Conservation (phyloP, 2,797 vertebrate genomes). For the Pangasius djambal region DNA sequence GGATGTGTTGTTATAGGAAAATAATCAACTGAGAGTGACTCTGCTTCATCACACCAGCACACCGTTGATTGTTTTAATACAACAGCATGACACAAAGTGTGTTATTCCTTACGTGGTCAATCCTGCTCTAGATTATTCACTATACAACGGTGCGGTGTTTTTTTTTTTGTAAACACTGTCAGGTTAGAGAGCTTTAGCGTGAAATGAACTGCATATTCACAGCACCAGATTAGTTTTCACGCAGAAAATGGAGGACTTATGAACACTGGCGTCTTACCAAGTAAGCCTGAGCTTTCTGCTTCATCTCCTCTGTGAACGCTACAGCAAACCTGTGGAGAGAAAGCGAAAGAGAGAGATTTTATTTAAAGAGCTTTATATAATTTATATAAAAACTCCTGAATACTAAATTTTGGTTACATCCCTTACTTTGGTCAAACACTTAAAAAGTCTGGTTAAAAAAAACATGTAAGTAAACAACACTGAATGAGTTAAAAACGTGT, state of each 20-base stretch:
- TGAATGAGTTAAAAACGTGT: background rate
- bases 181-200: background rate
- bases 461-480: background rate
- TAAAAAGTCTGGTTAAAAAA: background rate
- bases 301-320: constrained; percentile 87
- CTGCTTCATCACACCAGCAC: background rate
- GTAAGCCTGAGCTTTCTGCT: constrained; percentile 76
- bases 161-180: background rate
- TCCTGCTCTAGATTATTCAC: background rate
- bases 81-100: background rate
- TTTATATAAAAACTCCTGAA: background rate
- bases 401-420: too few relatives aligned
- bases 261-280: constrained; percentile 81
- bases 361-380: too few relatives aligned
- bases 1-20: background rate
- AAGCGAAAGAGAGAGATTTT: background rate
- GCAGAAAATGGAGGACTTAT: background rate
- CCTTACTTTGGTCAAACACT: background rate
- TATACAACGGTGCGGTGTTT: background rate
- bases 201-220: background rate
- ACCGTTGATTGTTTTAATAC: background rate
- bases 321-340: constrained; percentile 84
- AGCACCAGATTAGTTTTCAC: background rate
- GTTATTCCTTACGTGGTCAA: background rate
- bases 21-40: background rate